Conservation (phyloP, 2,113 vertebrate genomes). For the Carettochelys insculpta region DNA sequence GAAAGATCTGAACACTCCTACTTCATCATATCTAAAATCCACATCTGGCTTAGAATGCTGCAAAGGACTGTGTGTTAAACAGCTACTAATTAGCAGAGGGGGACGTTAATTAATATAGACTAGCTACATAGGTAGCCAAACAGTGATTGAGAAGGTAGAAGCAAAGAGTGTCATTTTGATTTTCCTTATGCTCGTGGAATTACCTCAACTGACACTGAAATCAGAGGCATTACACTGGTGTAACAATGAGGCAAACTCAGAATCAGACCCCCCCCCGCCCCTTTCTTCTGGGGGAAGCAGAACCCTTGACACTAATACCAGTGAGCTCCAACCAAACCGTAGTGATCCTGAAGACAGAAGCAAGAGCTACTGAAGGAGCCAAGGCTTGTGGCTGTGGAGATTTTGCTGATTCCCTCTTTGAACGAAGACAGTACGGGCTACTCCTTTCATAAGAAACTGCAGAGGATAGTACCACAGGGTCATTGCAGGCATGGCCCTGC, state of each 20-base stretch:
- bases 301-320: not conserved
- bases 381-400: not conserved
- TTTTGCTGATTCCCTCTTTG: not conserved
- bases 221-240: not conserved
- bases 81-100: not conserved
- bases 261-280: not conserved
- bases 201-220: not conserved
- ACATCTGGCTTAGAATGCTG: not conserved
- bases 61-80: not conserved
- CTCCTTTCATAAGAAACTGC: not conserved
- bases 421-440: not conserved
- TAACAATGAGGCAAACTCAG: not conserved
- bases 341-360: not conserved
- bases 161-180: not conserved
- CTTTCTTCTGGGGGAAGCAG: not conserved
- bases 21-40: not conserved
- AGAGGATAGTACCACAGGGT: not conserved
- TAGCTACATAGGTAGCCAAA: not conserved
- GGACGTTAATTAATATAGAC: not conserved
- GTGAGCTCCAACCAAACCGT: not conserved
- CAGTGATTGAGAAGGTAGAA: not conserved
- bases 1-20: not conserved
- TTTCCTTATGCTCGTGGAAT: not conserved
- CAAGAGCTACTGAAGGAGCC: not conserved
- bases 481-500: not conserved